A percentile compares a stretch with the other conserved stretches of the same genome.
Evolutionary conservation across 2,888 invertebrate species (phyloP).

Genomic region (Lycaena phlaeas): DNA sequence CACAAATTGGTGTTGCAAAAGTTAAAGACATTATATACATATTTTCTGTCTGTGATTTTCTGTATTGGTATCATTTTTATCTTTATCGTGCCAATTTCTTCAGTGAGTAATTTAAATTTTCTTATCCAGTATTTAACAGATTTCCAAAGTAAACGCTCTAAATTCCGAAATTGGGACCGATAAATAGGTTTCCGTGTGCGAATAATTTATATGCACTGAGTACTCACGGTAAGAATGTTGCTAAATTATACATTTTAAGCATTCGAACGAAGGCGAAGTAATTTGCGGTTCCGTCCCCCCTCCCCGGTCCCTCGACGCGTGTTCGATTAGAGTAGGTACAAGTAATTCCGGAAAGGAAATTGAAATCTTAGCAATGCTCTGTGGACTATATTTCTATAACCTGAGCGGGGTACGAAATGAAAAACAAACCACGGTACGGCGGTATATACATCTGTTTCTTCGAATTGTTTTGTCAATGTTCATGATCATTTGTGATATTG

Average conservation of each 20-base stretch:
- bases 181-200: conserved; percentile 11
- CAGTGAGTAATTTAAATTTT: too few relatives aligned
- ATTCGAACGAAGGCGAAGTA: conserved; percentile 60
- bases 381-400: conserved; percentile 55
- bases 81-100: too few relatives aligned
- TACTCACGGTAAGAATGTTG: conserved; percentile 46
- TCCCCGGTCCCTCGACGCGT: conserved; percentile 57
- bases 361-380: conserved; percentile 72
- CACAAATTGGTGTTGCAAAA: too few relatives aligned
- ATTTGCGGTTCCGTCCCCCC: conserved; percentile 48
- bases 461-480: too few relatives aligned
- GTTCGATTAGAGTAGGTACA: conserved; percentile 70
- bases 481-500: too few relatives aligned
- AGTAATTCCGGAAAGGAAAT: conserved; percentile 73
- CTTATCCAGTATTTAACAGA: too few relatives aligned
- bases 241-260: conserved; percentile 63
- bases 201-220: conserved; percentile 44
- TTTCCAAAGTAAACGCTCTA: too few relatives aligned
- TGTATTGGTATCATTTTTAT: too few relatives aligned
- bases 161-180: conserved; percentile 2
- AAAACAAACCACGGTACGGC: conserved; percentile 37
- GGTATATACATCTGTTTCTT: not conserved
- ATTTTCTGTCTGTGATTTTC: too few relatives aligned
- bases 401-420: conserved; percentile 48
- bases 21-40: too few relatives aligned